phyloP scores from a whole-genome alignment of 2,113 vertebrate species.

The Scalopus aquaticus region DNA sequence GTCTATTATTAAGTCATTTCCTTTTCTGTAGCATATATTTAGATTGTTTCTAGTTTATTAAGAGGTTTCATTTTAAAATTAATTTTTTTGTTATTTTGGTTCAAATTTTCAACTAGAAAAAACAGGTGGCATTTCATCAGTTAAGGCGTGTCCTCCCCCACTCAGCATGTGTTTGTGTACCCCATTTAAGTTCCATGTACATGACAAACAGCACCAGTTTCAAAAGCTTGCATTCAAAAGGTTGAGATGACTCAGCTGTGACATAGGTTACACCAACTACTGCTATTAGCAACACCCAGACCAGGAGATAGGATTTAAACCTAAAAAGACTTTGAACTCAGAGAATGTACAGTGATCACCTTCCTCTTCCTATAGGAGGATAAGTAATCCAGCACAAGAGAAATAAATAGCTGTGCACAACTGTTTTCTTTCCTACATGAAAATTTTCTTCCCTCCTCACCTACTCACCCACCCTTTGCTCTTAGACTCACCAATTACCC shows the following conservation, averaged over 20 bases:
- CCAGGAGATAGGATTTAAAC: background rate
- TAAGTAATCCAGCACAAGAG: background rate
- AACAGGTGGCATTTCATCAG: slow-evolving; percentile 30
- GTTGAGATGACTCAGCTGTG: background rate
- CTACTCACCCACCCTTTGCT: background rate
- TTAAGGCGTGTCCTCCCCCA: background rate
- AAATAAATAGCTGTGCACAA: background rate
- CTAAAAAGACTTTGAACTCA: background rate
- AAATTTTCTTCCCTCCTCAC: background rate
- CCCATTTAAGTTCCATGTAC: background rate
- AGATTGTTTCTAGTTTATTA: background rate
- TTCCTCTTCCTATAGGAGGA: background rate
- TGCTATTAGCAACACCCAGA: background rate
- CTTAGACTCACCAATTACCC: background rate
- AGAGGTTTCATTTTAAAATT: background rate
- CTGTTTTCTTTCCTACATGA: background rate
- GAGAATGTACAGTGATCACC: background rate
- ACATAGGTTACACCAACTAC: background rate
- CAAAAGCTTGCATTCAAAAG: background rate
- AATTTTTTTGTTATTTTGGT: slow-evolving; percentile 35
- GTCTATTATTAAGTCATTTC: background rate
- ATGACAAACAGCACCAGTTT: slow-evolving; percentile 14
- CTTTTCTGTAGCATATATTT: background rate
- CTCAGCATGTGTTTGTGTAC: background rate
- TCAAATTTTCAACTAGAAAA: slow-evolving; percentile 34